Evolutionary conservation across 2,797 vertebrate species (phyloP), one percentile per base, ranked within the genome.

Genomic region (Tangara arthus): DNA sequence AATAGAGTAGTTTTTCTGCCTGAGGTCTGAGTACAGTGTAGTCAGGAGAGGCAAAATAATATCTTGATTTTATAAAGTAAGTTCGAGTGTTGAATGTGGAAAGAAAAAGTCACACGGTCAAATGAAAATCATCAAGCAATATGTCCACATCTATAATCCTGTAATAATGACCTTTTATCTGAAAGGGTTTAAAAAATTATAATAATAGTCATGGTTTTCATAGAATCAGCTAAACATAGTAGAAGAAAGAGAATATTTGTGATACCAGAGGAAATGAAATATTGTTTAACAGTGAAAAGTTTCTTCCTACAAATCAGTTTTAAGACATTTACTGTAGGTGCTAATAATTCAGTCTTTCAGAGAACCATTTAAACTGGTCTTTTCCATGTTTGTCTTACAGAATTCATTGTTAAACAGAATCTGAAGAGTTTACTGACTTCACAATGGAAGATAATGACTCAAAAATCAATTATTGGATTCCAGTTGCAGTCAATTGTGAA

Each of bases 371-470:
- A 41, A 85, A 87, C 73, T 80, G 2, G 2, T 64, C 21, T 86
- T 78, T 93, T 85, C 21, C 3, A 5, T 24, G 7, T 80, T 87
- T 89, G 6, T 94, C 49, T 94, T 76, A 76, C 42, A 70, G 47
- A 90, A 94, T 63, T 86, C 23, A 46, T 94, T 96, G 59, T 94
- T 90, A 84, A 91, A 86, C 21, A 66, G 44, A 86, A 92, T 71
- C 47, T 49, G 42, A 95, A 90, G 44, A 63, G 65, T 89, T 94
- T 56, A 44, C 32, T 93, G 30, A 82, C 42, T 82, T 60, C 69
- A 96, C 69, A 96, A 89, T 94, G 63, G 66, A 86, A 92, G 34
- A 77, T 96, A 92, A 96, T 82, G 41, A 84, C 50, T 93, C 26
- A 85, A 82, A 95, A 95, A 91, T 86, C 28, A 86, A n/a, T 91